These are phyloP conservation scores for Entomyzon cyanotis DNA, from an alignment of 2,113 vertebrate genomes.

Conservation along the genomic window DNA sequence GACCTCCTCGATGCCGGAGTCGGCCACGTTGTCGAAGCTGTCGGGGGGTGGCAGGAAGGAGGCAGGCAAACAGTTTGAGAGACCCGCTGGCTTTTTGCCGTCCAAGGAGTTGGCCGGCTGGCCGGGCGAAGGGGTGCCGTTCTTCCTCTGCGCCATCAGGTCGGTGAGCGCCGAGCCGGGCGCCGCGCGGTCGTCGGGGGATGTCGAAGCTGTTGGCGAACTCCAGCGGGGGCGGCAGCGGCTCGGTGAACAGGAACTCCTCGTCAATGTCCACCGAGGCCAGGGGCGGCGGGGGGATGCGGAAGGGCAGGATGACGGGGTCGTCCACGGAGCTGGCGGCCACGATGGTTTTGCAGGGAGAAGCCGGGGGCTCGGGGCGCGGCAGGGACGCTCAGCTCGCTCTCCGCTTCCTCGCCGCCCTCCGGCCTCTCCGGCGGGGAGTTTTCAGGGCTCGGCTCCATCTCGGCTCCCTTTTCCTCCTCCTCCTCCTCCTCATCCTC, in stretches of 20 bases:
- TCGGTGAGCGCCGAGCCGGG: slow-evolving; percentile 74
- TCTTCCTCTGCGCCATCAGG: slow-evolving; percentile 82
- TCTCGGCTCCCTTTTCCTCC: slow-evolving; percentile 68
- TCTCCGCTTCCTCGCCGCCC: slow-evolving; percentile 72
- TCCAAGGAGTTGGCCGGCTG: slow-evolving; percentile 72
- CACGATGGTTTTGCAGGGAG: slow-evolving; percentile 82
- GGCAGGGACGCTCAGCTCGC: slow-evolving; percentile 62
- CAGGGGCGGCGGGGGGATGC: slow-evolving; percentile 91
- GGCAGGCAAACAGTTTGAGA: slow-evolving; percentile 86
- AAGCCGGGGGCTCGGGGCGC: slow-evolving; percentile 62
- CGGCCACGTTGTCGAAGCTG: slow-evolving; percentile 83
- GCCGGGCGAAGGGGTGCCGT: slow-evolving; percentile 64
- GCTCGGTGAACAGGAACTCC: slow-evolving; percentile 93
- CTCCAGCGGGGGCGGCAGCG: slow-evolving; percentile 93
- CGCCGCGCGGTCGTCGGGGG: slow-evolving; percentile 86
- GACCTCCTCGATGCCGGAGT: slow-evolving; percentile 94
- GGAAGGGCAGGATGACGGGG: slow-evolving; percentile 88
- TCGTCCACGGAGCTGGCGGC: slow-evolving; percentile 86
- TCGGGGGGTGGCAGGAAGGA: slow-evolving; percentile 87
- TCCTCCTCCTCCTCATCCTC: slow-evolving; percentile 74
- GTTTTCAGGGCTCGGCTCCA: slow-evolving; percentile 61
- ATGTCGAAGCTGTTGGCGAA: slow-evolving; percentile 98
- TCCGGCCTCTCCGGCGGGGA: slow-evolving; percentile 74
- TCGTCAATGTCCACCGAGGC: slow-evolving; percentile 94
- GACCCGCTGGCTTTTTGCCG: slow-evolving; percentile 73